Evolutionary conservation across 1,140 invertebrate genomes (phyloP).

Genomic region (Bombus cullumanus): DNA sequence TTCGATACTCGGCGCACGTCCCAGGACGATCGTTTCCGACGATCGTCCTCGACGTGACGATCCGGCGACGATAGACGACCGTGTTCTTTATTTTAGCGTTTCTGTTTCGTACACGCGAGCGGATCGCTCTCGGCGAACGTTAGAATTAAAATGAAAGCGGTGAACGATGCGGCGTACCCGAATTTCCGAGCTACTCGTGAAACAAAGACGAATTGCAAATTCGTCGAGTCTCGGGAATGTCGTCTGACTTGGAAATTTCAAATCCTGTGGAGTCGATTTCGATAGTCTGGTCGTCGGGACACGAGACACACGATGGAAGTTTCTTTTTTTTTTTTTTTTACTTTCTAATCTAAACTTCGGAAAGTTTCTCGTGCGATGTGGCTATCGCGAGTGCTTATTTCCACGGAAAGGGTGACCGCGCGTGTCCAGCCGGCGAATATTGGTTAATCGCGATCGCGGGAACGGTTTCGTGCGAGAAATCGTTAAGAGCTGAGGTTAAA

Average conservation of each 20-base stretch:
- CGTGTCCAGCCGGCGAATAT: background rate
- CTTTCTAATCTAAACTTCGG: background rate
- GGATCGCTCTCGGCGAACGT: background rate
- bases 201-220: background rate
- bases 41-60: slow-evolving; percentile 44
- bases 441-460: background rate
- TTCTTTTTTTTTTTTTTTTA: background rate
- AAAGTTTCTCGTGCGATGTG: background rate
- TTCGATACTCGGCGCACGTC: slow-evolving; percentile 56
- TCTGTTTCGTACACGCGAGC: background rate
- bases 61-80: slow-evolving; percentile 23
- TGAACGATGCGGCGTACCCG: background rate
- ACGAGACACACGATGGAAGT: too few species aligned
- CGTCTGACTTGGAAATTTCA: too few species aligned
- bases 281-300: too few species aligned
- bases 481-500: background rate
- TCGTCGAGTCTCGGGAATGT: too few species aligned
- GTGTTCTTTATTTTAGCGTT: slow-evolving; percentile 2
- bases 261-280: too few species aligned
- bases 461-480: background rate
- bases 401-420: background rate
- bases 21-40: slow-evolving; percentile 57
- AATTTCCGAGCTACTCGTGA: background rate
- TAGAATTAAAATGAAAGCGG: background rate
- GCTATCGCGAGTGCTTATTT: background rate